Percentiles rank a stretch among this genome's conserved stretches.
phyloP scores from a whole-genome alignment of 2,888 invertebrate genomes.

The Ferdinandea cuprea region DNA sequence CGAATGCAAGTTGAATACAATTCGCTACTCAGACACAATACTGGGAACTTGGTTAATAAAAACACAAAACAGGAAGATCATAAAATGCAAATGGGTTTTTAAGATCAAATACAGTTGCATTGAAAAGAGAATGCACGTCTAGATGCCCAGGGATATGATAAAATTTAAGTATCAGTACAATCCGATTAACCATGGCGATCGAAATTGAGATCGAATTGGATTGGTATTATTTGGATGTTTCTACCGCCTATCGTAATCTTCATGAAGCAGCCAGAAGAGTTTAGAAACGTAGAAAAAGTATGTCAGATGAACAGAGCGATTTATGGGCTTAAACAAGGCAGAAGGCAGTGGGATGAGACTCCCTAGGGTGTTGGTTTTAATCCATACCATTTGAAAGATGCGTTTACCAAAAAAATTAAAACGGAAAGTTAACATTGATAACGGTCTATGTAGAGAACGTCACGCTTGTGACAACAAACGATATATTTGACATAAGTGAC shows the following conservation, averaged over 20 bases:
- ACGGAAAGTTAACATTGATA: constrained; percentile 11
- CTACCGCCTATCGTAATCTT: constrained; percentile 17
- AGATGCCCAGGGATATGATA: constrained; percentile 17
- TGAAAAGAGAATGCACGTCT: constrained; percentile 10
- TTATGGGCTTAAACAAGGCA: constrained; percentile 40
- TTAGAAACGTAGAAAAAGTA: constrained; percentile 9
- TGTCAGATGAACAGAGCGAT: constrained; percentile 31
- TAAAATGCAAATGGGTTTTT: not conserved
- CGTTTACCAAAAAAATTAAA: constrained; percentile 14
- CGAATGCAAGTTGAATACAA: constrained; percentile 13
- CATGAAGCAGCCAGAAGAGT: constrained; percentile 44
- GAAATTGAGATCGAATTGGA: not conserved
- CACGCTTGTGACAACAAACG: constrained; percentile 8
- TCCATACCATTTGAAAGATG: constrained; percentile 29
- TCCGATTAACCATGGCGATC: constrained; percentile 5
- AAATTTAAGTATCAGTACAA: constrained; percentile 7
- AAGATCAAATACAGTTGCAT: no score
- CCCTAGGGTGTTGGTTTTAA: constrained; percentile 7
- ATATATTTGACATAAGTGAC: constrained; percentile 16
- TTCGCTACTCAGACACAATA: constrained; percentile 9
- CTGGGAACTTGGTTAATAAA: constrained; percentile 28
- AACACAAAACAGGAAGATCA: constrained; percentile 7
- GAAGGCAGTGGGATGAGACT: constrained; percentile 22
- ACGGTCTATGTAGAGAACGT: constrained; percentile 26
- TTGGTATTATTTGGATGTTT: constrained; percentile 16